Evolutionary conservation across 2,113 vertebrate species (phyloP).

Genomic region (Galemys pyrenaicus): DNA sequence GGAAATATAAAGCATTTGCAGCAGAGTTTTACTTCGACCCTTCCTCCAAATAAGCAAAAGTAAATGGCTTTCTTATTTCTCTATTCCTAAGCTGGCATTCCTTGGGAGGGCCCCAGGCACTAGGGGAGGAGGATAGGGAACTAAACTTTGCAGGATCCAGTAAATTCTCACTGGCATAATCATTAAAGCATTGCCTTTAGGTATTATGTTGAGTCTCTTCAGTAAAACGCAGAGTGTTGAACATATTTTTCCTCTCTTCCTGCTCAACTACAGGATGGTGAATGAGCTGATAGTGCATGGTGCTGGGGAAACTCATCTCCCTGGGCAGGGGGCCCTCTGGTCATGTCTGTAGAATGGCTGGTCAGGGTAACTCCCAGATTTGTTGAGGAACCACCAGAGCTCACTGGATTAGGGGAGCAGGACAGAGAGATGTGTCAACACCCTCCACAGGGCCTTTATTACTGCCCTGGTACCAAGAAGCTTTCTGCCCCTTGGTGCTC

Average conservation of each 20-base stretch:
- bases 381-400: background rate
- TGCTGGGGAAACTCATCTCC: background rate
- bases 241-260: background rate
- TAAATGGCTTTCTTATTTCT: background rate
- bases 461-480: background rate
- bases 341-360: background rate
- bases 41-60: background rate
- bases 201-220: background rate
- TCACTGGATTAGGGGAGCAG: too few relatives aligned
- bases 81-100: background rate
- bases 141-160: background rate
- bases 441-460: background rate
- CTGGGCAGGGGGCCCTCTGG: too few relatives aligned
- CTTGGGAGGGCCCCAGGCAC: background rate
- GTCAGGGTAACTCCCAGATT: background rate
- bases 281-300: background rate
- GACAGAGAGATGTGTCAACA: too few relatives aligned
- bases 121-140: background rate
- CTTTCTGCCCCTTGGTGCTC: too few relatives aligned
- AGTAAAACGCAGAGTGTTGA: too few relatives aligned
- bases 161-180: background rate
- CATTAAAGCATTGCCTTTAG: background rate
- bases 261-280: background rate
- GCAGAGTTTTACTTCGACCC: accelerated
- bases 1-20: accelerated